Evolutionary conservation across 2,113 vertebrate genomes (phyloP), one percentile per base, ranked within the genome.

Genomic region (Crotalus tigris): DNA sequence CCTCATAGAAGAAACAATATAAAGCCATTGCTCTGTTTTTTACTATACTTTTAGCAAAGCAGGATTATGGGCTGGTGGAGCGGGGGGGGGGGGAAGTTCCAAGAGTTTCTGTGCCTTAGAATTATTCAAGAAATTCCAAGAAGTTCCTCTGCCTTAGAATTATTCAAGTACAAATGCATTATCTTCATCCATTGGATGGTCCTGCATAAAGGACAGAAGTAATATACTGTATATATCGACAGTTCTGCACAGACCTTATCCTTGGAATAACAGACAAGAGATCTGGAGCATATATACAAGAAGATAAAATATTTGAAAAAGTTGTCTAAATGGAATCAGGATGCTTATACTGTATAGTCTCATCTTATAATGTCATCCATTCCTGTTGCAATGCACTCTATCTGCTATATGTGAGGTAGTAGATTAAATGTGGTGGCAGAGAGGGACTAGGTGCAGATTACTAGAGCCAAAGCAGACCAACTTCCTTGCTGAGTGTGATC

Each of bases 1-100:
- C 29, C 92, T 96, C 92, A 92, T 54, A 92, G 95, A 95, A 95
- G 46, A 57, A 29, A 59, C 58, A 2, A 29, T n/a, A 24, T 21
- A 57, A 57, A 44, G 5, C 39, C 23, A 5, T 29, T 89, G 61
- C 2, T 39, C 51, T 15, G 89, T 9, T 55, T 12, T 15, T 81
- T 24, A n/a, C 29, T 26, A 59, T 87, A 46, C 9, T 11, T 81
- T 81, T 23, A 33, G 24, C 55, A 6, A 17, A 89, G 24, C 15
- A 94, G 51, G 46, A 90, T 85, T 17, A 39, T 93, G 57, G 19
- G 44, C 21, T 39, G 15, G 33, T 39, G 1, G 75, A 69, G 64
- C 4, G 6, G 33, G 17, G 15, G 7, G 7, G 49, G n/a, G 26
- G 17, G 9, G 3, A 26, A 23, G 1, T 7, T 69, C n/a, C 23